Evolutionary conservation across 2,888 invertebrate species (phyloP), one percentile per base, ranked within the genome.

Genomic region (Chrysotoxum bicinctum): DNA sequence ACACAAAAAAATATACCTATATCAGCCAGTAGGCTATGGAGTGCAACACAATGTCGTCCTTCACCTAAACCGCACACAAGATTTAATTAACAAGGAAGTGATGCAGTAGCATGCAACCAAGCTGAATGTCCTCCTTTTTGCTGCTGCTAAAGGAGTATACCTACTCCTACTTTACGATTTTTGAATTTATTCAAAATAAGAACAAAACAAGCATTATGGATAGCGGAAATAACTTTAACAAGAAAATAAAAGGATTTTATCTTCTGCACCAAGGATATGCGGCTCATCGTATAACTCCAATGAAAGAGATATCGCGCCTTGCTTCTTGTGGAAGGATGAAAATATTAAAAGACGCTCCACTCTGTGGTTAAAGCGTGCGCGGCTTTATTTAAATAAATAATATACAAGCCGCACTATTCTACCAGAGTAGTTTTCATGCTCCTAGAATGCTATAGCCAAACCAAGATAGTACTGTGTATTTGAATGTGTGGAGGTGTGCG

Each of bases 41-140:
- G 16, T 62, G 16, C 21, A 54, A 64, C 52, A 64, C 54, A 64
- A 37, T 58, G 7, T 58, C 72, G 66, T 50, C 66, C 72, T 66
- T 66, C 62, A 64, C 35, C 43, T 32, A 66, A 64, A 58, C 64
- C 48, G 14, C 37, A 26, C 35, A 66, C 52, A 10, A 50, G 60
- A 79, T 79, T 79, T 79, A 79, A 79, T 79, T 79, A 74, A 79
- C 79, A 79, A 79, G 73, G 79, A 79, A 79, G 68, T 52, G 58
- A 68, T 68, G 66, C 73, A 79, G 43, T n/a, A 30, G 43, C 66
- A 68, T 72, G 62, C 23, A 62, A 40, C n/a, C 21, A 37, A 37
- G 8, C 14, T 16, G 19, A 35, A 37, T 37, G 37, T 58, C 58
- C 60, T 72, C 26, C 30, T 40, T 56, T 58, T 72, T 35, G 0